Conservation (phyloP, 2,888 invertebrate species). For the Agriopis aurantiaria region DNA sequence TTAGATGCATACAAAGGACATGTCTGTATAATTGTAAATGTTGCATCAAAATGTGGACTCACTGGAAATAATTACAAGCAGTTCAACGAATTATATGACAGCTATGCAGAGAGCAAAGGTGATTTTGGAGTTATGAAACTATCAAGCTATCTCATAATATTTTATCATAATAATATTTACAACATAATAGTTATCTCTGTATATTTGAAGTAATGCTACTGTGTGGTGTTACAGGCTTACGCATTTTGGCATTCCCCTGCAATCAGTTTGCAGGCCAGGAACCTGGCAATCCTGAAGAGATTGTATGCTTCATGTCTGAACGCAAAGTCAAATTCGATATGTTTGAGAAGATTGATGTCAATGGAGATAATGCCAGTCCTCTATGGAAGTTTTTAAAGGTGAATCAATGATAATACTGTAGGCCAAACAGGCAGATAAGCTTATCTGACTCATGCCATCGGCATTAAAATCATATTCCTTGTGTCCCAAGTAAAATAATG, state of each 20-base stretch:
- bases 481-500: background rate
- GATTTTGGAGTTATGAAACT: constrained; percentile 26
- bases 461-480: background rate
- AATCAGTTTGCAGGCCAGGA: constrained; percentile 93
- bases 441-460: background rate
- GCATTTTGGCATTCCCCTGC: constrained; percentile 94
- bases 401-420: constrained; percentile 24
- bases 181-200: background rate
- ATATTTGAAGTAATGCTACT: background rate
- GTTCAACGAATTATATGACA: constrained; percentile 91
- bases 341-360: constrained; percentile 90
- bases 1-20: constrained; percentile 93
- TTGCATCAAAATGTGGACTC: constrained; percentile 95
- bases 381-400: constrained; percentile 90
- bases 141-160: background rate
- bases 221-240: constrained; percentile 66
- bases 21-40: constrained; percentile 94
- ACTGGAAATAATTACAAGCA: constrained; percentile 94
- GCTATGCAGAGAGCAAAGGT: constrained; percentile 90
- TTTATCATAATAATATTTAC: too few relatives aligned
- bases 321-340: constrained; percentile 89
- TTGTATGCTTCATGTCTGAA: constrained; percentile 88
- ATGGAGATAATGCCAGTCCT: constrained; percentile 88
- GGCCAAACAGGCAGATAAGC: background rate
- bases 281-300: constrained; percentile 88